Evolutionary conservation across 2,888 invertebrate genomes (phyloP).

Genomic region (Macrostomum cliftonense): DNA sequence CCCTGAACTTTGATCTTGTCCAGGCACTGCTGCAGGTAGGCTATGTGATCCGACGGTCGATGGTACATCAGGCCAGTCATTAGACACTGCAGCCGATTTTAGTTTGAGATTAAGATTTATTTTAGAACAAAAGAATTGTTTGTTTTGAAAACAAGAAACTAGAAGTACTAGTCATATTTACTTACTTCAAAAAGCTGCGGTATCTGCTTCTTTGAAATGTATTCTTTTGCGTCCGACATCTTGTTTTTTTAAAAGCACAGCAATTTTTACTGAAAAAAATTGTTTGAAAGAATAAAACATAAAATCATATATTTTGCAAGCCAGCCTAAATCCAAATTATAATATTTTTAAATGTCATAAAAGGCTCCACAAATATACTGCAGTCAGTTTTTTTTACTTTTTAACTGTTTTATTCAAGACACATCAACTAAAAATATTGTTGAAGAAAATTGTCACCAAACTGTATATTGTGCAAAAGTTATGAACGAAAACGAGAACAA

Average conservation of each 20-base stretch:
- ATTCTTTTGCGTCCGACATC: conserved; percentile 38
- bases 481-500: too few relatives aligned
- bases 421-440: too few relatives aligned
- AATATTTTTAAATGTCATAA: not conserved
- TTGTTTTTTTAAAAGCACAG: conserved; percentile 14
- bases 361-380: not conserved
- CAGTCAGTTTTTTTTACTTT: too few relatives aligned
- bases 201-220: conserved; percentile 37
- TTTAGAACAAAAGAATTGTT: not conserved
- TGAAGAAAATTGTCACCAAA: too few relatives aligned
- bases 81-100: conserved; percentile 33
- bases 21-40: conserved; percentile 30
- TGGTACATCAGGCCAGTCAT: conserved; percentile 42
- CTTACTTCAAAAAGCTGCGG: conserved; percentile 41
- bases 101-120: not conserved
- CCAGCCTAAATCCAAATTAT: too few relatives aligned
- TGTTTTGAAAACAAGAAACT: too few relatives aligned
- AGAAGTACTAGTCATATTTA: too few relatives aligned
- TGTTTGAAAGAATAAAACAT: too few relatives aligned
- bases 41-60: conserved; percentile 37
- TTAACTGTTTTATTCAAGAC: too few relatives aligned
- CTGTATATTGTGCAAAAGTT: too few relatives aligned
- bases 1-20: conserved; percentile 26
- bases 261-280: not conserved
- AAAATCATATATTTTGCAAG: too few relatives aligned